Conservation (phyloP, 2,797 vertebrate species). For the Lagodon rhomboides region DNA sequence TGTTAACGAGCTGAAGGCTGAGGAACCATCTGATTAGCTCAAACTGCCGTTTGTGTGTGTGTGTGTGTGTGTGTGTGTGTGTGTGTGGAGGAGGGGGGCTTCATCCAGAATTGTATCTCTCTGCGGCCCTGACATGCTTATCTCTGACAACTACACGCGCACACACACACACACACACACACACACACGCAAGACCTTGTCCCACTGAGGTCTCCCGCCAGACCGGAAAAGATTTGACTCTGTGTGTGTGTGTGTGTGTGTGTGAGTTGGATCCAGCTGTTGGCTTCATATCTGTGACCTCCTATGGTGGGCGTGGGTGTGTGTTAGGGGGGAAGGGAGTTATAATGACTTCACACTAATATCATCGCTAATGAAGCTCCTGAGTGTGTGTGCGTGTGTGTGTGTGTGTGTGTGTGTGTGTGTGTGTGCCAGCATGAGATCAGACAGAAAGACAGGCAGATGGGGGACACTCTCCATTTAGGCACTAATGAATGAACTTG, state of each 20-base stretch:
- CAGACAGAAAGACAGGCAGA: conserved; percentile 4
- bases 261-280: conserved; percentile 54
- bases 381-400: conserved; percentile 13
- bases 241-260: conserved; percentile 41
- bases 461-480: conserved; percentile 16
- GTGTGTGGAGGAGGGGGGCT: conserved; percentile 3
- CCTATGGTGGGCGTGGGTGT: conserved; percentile 51
- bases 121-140: conserved; percentile 67
- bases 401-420: not conserved
- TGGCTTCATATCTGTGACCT: conserved; percentile 66
- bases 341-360: conserved; percentile 53
- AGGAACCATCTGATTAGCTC: conserved; percentile 27
- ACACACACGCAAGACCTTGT: not conserved
- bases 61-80: conserved; percentile 12
- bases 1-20: conserved; percentile 51
- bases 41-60: conserved; percentile 31
- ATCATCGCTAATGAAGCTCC: conserved; percentile 49
- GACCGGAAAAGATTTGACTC: no score
- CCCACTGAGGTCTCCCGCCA: no score
- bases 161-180: conserved; percentile 30
- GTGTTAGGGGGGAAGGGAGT: conserved; percentile 42
- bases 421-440: conserved; percentile 5
- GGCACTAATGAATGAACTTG: no score
- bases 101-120: conserved; percentile 58
- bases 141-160: conserved; percentile 52